These are phyloP conservation scores for Tigriopus californicus DNA, from an alignment of 2,888 invertebrate genomes.

Conservation along the genomic window DNA sequence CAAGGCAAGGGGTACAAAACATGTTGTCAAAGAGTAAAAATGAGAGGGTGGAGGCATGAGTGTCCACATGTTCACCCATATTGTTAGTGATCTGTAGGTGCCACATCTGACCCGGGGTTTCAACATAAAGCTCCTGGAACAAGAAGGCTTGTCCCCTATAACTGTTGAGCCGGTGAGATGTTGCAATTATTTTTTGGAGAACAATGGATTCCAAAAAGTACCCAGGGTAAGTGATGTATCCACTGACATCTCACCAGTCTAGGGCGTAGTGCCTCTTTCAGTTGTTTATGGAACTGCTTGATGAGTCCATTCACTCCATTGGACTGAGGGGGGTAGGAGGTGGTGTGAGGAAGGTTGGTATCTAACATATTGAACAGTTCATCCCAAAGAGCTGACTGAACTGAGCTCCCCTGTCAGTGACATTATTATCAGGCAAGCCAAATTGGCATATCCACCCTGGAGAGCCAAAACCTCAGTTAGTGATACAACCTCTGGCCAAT, in stretches of 20 bases:
- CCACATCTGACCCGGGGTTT: too few relatives aligned
- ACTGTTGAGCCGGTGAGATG: too few relatives aligned
- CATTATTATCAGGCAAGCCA: conserved; percentile 17
- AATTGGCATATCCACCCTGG: conserved; percentile 18
- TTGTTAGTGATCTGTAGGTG: too few relatives aligned
- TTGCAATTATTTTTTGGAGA: too few relatives aligned
- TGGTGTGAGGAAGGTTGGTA: conserved; percentile 17
- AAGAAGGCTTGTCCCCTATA: too few relatives aligned
- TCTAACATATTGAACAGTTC: conserved; percentile 15
- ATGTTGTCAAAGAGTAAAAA: too few relatives aligned
- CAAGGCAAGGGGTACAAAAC: too few relatives aligned
- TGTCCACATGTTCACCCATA: too few relatives aligned
- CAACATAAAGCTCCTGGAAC: too few relatives aligned
- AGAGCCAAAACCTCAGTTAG: conserved; percentile 17
- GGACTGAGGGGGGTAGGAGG: conserved; percentile 19
- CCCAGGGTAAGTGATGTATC: not conserved
- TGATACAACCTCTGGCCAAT: not conserved
- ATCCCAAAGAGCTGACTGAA: conserved; percentile 16
- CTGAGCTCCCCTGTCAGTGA: conserved; percentile 19
- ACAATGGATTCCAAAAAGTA: not conserved
- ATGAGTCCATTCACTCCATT: conserved; percentile 19
- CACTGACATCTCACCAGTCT: not conserved
- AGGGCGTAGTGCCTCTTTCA: not conserved
- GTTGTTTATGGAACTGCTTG: conserved; percentile 18
- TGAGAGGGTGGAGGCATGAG: too few relatives aligned